These are phyloP conservation scores for Dione juno DNA, from an alignment of 2,888 invertebrate genomes.

Conservation along the genomic window DNA sequence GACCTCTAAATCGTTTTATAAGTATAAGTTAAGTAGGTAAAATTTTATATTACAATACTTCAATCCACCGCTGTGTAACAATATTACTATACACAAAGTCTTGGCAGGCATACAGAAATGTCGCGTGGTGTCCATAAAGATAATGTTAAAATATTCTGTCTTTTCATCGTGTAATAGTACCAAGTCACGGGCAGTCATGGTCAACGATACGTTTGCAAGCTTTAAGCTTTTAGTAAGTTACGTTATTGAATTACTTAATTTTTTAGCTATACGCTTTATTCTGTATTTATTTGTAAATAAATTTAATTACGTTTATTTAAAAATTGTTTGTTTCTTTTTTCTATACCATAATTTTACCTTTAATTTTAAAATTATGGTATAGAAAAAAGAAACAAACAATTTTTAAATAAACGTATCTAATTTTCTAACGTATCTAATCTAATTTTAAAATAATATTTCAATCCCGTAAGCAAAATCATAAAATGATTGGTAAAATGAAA, in stretches of 20 bases:
- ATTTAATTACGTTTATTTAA: too few relatives aligned
- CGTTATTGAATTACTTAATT: not conserved
- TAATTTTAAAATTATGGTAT: too few relatives aligned
- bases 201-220: conserved; percentile 53
- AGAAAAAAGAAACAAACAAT: too few relatives aligned
- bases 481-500: not conserved
- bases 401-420: too few relatives aligned
- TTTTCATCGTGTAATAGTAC: conserved; percentile 49
- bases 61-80: not conserved
- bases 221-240: not conserved
- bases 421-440: too few relatives aligned
- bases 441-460: too few relatives aligned
- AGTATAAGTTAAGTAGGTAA: too few relatives aligned
- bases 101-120: conserved; percentile 12
- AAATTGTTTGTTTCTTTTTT: too few relatives aligned
- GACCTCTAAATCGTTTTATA: too few relatives aligned
- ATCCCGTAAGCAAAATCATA: not conserved
- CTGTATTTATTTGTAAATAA: not conserved
- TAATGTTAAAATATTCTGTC: conserved; percentile 17
- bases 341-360: too few relatives aligned
- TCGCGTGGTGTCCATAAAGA: conserved; percentile 28
- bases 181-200: conserved; percentile 69
- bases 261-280: too few relatives aligned
- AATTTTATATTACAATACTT: too few relatives aligned
- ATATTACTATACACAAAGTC: not conserved